These are phyloP conservation scores for Theretra japonica DNA, from an alignment of 2,888 invertebrate species.

Conservation along the genomic window DNA sequence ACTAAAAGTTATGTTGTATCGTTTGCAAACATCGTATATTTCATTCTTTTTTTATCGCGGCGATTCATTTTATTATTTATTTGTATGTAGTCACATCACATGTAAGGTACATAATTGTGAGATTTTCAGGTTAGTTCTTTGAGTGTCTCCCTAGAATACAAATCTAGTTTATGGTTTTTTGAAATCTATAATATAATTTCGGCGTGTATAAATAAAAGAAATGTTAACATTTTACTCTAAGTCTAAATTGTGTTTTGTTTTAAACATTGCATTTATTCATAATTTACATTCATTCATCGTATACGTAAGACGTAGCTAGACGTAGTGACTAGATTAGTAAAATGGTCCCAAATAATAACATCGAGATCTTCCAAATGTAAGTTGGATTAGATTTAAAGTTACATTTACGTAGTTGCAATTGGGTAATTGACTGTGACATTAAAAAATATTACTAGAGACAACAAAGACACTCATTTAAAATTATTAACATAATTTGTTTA, in stretches of 20 bases:
- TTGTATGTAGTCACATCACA: too few relatives aligned
- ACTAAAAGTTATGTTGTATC: too few relatives aligned
- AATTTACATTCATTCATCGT: background rate
- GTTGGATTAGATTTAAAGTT: background rate
- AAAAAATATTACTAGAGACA: too few relatives aligned
- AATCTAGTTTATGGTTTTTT: too few relatives aligned
- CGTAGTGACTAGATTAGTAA: background rate
- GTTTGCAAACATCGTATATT: too few relatives aligned
- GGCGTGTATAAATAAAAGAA: background rate
- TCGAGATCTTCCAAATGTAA: slow-evolving; percentile 1
- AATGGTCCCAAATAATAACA: background rate
- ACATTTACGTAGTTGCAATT: background rate
- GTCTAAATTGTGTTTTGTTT: background rate
- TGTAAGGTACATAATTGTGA: too few relatives aligned
- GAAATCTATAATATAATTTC: background rate
- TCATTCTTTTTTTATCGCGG: too few relatives aligned
- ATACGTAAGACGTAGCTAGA: background rate
- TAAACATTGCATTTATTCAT: background rate
- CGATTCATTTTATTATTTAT: too few relatives aligned
- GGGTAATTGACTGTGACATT: background rate
- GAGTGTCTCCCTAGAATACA: too few relatives aligned
- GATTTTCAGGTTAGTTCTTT: too few relatives aligned
- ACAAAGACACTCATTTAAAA: background rate
- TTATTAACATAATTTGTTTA: background rate
- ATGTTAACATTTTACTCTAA: background rate